Conservation (phyloP, 2,797 vertebrate genomes). For the Arnoldichthys spilopterus region DNA sequence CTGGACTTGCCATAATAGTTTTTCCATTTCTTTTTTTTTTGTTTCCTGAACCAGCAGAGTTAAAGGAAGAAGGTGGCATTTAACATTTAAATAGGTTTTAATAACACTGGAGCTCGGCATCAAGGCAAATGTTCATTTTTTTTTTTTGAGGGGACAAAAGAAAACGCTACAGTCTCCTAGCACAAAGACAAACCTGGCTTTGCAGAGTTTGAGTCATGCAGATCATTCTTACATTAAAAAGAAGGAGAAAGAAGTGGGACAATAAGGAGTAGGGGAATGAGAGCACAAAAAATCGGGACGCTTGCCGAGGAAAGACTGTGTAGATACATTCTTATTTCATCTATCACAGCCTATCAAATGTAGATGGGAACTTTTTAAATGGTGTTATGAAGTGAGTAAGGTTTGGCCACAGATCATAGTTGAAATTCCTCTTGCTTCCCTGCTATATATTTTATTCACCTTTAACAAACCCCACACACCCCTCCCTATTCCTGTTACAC, state of each 20-base stretch:
- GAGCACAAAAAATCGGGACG: not conserved
- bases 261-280: not conserved
- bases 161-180: not conserved
- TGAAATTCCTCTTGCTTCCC: not conserved
- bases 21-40: not conserved
- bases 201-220: constrained; percentile 8
- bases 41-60: not conserved
- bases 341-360: not conserved
- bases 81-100: constrained; percentile 15
- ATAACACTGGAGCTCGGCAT: constrained; percentile 5
- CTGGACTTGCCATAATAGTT: not conserved
- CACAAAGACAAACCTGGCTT: not conserved
- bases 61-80: not conserved
- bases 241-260: not conserved
- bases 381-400: not conserved
- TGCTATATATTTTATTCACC: not conserved
- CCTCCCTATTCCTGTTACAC: too few relatives aligned
- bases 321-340: not conserved
- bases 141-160: not conserved
- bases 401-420: not conserved
- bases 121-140: not conserved
- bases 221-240: not conserved
- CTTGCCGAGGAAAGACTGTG: not conserved
- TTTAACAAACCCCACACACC: not conserved
- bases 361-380: not conserved